Conservation (phyloP, 2,113 vertebrate species). For the Hippocampus guttulatus region DNA sequence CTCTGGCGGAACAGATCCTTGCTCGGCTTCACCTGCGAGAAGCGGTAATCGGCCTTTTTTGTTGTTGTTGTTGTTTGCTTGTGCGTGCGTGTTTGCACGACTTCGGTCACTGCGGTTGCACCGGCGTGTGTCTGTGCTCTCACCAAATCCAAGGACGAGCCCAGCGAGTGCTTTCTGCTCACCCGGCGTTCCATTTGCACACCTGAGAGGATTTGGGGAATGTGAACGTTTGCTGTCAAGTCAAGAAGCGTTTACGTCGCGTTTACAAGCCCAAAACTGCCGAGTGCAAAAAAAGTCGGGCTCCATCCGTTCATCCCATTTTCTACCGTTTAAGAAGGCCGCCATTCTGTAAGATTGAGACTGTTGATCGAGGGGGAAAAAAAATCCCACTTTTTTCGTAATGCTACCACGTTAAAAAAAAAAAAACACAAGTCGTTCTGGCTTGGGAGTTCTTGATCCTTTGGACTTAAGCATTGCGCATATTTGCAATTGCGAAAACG, state of each 20-base stretch:
- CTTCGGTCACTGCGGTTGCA: background rate
- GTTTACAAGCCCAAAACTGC: background rate
- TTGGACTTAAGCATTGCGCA: background rate
- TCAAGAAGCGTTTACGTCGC: background rate
- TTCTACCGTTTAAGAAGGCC: too few relatives aligned
- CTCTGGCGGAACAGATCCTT: conserved; percentile 71
- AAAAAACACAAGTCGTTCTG: too few relatives aligned
- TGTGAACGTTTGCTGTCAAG: background rate
- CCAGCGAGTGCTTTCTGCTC: conserved; percentile 59
- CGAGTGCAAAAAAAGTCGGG: too few relatives aligned
- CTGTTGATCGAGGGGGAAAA: too few relatives aligned
- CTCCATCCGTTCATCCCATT: too few relatives aligned
- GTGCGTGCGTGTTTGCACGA: too few relatives aligned
- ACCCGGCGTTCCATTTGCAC: conserved; percentile 30
- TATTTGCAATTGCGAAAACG: background rate
- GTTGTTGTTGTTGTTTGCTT: too few relatives aligned
- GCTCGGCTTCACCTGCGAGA: conserved; percentile 45
- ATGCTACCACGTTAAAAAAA: too few relatives aligned
- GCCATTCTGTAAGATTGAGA: too few relatives aligned
- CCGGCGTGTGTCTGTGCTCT: conserved; percentile 12
- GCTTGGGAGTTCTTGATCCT: too few relatives aligned
- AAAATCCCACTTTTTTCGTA: too few relatives aligned
- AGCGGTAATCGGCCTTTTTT: background rate
- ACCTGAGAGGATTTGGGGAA: conserved; percentile 22
- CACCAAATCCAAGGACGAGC: conserved; percentile 61